Conservation (phyloP, 2,797 vertebrate species). For the Delichon dasypus region DNA sequence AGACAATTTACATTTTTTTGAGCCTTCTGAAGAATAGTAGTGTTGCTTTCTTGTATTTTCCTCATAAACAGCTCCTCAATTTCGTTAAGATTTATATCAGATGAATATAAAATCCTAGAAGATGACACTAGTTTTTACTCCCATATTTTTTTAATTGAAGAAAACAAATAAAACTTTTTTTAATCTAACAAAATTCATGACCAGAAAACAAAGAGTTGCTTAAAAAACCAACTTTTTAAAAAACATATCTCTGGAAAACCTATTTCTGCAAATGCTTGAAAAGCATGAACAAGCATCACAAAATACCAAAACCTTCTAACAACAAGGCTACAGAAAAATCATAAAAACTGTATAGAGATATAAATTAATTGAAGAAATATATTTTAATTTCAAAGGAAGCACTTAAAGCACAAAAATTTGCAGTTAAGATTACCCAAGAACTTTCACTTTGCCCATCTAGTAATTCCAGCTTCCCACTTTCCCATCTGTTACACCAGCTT, state of each 20-base stretch:
- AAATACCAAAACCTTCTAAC: not conserved
- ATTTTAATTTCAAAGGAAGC: not conserved
- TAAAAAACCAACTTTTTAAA: not conserved
- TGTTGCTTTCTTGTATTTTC: constrained; percentile 48
- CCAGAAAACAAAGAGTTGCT: not conserved
- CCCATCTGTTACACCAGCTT: constrained; percentile 50
- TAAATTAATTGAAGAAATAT: not conserved
- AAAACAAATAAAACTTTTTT: not conserved
- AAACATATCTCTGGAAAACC: not conserved
- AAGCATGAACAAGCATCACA: not conserved
- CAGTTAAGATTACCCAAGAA: not conserved
- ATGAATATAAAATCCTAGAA: constrained; percentile 76
- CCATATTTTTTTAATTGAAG: not conserved
- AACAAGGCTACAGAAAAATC: not conserved
- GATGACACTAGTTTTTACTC: constrained; percentile 39
- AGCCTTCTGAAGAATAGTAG: not conserved
- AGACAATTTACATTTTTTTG: not conserved
- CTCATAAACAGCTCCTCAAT: constrained; percentile 70
- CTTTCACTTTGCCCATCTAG: constrained; percentile 6
- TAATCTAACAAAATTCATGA: not conserved
- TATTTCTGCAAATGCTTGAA: not conserved
- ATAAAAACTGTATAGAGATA: not conserved
- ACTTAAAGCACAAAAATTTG: not conserved
- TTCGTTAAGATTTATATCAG: constrained; percentile 70
- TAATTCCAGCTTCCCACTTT: constrained; percentile 45